Percentiles rank a stretch among this genome's conserved stretches.
phyloP scores from a whole-genome alignment of 2,888 invertebrate species.

The Pseudococcus longispinus region DNA sequence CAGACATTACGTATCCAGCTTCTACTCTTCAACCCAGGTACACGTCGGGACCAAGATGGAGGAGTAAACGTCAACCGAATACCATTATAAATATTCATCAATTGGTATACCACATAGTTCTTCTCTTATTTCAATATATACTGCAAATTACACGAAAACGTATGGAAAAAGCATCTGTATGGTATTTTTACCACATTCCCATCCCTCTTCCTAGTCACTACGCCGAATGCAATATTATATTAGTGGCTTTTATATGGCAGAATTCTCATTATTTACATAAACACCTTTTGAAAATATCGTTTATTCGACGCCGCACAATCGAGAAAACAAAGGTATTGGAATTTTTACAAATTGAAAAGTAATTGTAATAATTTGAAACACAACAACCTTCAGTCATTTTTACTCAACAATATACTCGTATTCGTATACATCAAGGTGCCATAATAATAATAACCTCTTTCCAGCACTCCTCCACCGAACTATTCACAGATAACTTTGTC shows the following conservation, averaged over 20 bases:
- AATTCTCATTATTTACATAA: no score
- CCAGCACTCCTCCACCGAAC: background rate
- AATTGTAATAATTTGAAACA: no score
- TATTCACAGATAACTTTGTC: background rate
- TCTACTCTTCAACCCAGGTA: background rate
- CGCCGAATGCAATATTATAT: no score
- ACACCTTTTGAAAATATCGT: background rate
- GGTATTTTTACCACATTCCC: background rate
- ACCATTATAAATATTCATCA: conserved; percentile 1
- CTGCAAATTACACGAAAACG: background rate
- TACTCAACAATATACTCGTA: no score
- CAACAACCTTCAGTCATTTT: no score
- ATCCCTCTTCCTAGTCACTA: no score
- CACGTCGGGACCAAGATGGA: background rate
- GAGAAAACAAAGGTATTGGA: no score
- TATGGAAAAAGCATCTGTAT: background rate
- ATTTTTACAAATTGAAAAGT: no score
- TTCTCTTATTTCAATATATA: background rate
- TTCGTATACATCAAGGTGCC: background rate
- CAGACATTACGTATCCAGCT: background rate
- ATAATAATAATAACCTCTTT: background rate
- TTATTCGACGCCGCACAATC: background rate
- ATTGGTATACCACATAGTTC: background rate
- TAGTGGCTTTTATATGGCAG: no score
- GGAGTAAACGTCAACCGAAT: background rate